Evolutionary conservation across 37 sponge, comb jelly and placozoan species (phyloP).

Genomic region (Theonella swinhoei): DNA sequence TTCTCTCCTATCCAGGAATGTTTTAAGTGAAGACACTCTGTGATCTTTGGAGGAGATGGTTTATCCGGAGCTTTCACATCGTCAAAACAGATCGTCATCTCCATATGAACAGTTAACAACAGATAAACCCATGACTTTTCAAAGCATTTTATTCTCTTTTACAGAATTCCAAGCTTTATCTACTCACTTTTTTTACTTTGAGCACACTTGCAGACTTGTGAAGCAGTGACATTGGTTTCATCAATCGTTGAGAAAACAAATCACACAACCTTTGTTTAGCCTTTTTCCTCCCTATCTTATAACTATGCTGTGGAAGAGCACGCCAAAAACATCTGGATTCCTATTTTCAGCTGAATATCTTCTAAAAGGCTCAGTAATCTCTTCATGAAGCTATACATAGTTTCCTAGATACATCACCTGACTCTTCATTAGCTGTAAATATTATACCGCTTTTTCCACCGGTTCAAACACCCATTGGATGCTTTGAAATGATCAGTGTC

Average conservation of each 20-base stretch:
- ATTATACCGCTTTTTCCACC: background rate
- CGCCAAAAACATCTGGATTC: slow-evolving; percentile 44
- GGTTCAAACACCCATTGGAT: slow-evolving; percentile 27
- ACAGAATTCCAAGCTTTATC: slow-evolving; percentile 48
- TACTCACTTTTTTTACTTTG: slow-evolving; percentile 10
- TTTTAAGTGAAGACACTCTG: background rate
- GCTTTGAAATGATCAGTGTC: slow-evolving; percentile 3
- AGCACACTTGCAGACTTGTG: background rate
- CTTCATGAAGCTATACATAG: slow-evolving; percentile 2
- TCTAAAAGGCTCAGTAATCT: slow-evolving; percentile 8
- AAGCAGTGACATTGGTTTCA: slow-evolving; percentile 19
- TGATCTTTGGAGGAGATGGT: slow-evolving; percentile 16
- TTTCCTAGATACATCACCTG: slow-evolving; percentile 3
- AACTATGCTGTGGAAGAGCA: slow-evolving; percentile 58
- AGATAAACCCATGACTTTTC: slow-evolving; percentile 35
- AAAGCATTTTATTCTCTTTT: slow-evolving; percentile 62
- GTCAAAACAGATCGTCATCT: slow-evolving; percentile 44
- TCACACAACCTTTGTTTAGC: slow-evolving; percentile 59
- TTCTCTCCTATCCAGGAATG: slow-evolving; percentile 17
- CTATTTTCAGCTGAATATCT: slow-evolving; percentile 19
- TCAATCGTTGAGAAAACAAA: slow-evolving; percentile 66
- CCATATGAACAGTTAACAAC: slow-evolving; percentile 2
- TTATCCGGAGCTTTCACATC: background rate
- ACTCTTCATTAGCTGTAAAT: slow-evolving; percentile 14
- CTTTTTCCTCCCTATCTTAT: slow-evolving; percentile 55